A percentile compares a stretch with the other conserved stretches of the same genome.
Conservation (phyloP, 1,140 invertebrate genomes). For the Lepidurus apus region DNA sequence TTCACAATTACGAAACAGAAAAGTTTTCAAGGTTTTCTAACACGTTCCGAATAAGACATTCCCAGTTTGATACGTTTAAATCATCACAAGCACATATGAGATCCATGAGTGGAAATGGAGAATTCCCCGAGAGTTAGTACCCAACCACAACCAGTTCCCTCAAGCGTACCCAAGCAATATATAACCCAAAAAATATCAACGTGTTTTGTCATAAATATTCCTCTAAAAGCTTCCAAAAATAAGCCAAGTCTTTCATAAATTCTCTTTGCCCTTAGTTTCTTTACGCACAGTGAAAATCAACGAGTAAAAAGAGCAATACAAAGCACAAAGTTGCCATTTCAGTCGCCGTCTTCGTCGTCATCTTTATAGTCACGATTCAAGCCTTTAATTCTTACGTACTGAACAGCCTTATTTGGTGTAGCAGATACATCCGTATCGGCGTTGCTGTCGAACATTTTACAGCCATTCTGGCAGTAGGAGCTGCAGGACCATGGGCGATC, state of each 20-base stretch:
- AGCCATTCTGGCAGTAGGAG: background rate
- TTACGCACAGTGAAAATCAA: background rate
- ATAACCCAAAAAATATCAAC: constrained; percentile 2
- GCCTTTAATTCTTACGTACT: constrained; percentile 49
- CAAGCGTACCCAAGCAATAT: background rate
- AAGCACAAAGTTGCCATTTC: background rate
- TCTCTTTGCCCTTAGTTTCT: background rate
- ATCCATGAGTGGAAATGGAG: background rate
- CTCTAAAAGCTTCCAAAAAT: constrained; percentile 7
- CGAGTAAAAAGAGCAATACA: background rate
- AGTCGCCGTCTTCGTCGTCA: constrained; percentile 38
- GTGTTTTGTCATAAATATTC: background rate
- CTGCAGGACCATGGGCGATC: constrained; percentile 39
- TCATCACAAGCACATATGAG: background rate
- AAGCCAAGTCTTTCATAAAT: background rate
- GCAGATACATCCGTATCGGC: background rate
- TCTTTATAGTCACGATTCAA: constrained; percentile 44
- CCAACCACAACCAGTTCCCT: background rate
- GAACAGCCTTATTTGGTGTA: constrained; percentile 42
- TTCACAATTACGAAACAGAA: background rate
- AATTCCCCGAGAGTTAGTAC: constrained; percentile 16
- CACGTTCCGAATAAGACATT: background rate
- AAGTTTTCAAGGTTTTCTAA: background rate
- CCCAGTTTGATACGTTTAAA: background rate
- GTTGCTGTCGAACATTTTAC: constrained; percentile 22